Evolutionary conservation across 2,888 invertebrate species (phyloP).

Genomic region (Athalia rosae): DNA sequence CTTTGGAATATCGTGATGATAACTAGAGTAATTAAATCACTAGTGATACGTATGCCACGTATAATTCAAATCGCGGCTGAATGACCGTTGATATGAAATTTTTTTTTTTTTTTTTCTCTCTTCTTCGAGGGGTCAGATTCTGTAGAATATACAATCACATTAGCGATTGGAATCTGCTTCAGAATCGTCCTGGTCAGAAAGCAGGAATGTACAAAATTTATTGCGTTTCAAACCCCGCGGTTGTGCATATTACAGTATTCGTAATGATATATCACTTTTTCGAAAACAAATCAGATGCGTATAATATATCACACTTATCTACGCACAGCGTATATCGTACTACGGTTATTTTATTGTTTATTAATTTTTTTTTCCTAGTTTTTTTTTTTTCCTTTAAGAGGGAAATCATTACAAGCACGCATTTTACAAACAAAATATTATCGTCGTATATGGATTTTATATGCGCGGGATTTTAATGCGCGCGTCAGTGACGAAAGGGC

Average conservation of each 20-base stretch:
- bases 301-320: background rate
- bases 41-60: background rate
- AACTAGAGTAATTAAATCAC: constrained; percentile 14
- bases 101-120: too few species aligned
- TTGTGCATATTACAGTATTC: background rate
- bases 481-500: background rate
- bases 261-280: background rate
- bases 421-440: constrained; percentile 3
- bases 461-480: background rate
- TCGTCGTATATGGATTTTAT: background rate
- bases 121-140: too few species aligned
- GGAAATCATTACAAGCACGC: background rate
- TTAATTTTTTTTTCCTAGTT: too few species aligned
- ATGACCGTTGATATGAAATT: background rate
- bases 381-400: background rate
- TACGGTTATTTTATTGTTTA: too few species aligned
- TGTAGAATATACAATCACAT: too few species aligned
- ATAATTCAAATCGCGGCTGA: background rate
- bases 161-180: too few species aligned
- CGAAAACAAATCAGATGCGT: constrained; percentile 17
- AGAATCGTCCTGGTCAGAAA: too few species aligned
- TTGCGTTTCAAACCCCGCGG: background rate
- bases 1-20: background rate
- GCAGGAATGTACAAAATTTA: background rate
- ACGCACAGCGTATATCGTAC: background rate